Conservation (phyloP, 2,888 invertebrate species). For the Epirrhoe alternata region DNA sequence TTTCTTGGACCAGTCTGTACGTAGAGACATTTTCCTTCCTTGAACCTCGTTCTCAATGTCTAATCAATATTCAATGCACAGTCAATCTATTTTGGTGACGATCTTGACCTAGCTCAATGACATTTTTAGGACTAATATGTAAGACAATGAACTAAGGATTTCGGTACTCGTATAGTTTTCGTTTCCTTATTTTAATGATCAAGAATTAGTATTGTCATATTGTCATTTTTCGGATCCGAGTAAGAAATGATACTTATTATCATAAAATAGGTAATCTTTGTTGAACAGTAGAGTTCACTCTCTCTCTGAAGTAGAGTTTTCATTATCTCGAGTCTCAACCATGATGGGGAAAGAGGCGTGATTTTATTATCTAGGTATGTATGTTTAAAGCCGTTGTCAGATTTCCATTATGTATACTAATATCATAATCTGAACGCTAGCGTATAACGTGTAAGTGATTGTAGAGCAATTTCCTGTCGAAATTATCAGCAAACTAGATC, state of each 20-base stretch:
- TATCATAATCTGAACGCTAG: constrained; percentile 33
- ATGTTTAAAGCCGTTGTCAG: no score
- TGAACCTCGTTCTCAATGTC: constrained; percentile 3
- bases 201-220: no score
- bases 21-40: constrained; percentile 16
- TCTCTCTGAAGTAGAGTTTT: no score
- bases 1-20: neutral
- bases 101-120: constrained; percentile 54
- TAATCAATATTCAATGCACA: constrained; percentile 25
- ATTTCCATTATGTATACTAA: no score
- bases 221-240: no score
- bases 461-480: constrained; percentile 51
- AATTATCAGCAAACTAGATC: constrained; percentile 58
- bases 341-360: no score
- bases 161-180: neutral
- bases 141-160: neutral
- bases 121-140: constrained; percentile 23
- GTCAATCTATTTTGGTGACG: constrained; percentile 34
- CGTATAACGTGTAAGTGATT: constrained; percentile 36
- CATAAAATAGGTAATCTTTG: no score
- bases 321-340: no score
- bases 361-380: no score
- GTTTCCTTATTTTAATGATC: neutral
- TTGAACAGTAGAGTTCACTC: no score
- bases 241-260: no score